phyloP scores from a whole-genome alignment of 1,140 invertebrate genomes.

The Yoshiicerus persimilis region DNA sequence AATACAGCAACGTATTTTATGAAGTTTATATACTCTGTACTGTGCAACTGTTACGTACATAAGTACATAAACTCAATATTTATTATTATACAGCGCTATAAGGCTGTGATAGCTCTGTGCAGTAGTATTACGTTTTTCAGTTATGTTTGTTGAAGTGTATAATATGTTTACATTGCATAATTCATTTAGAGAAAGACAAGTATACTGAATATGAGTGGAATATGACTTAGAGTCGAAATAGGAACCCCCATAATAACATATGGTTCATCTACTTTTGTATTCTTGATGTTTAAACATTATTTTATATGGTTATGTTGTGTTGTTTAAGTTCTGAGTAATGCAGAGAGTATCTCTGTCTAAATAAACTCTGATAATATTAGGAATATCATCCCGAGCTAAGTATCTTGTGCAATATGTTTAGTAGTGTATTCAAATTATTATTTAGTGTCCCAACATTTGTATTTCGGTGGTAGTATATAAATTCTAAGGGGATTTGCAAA shows the following conservation, averaged over 20 bases:
- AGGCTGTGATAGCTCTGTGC: too few relatives aligned
- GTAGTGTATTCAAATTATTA: background rate
- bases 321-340: background rate
- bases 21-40: too few relatives aligned
- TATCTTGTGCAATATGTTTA: background rate
- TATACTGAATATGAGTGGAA: background rate
- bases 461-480: background rate
- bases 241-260: background rate
- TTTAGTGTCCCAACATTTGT: background rate
- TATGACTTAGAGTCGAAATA: background rate
- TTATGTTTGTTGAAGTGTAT: background rate
- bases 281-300: background rate
- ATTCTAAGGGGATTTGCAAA: background rate
- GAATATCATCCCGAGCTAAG: background rate
- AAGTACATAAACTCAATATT: too few relatives aligned
- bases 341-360: background rate
- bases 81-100: too few relatives aligned
- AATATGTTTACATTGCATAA: background rate
- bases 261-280: background rate
- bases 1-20: background rate
- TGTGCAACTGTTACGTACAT: too few relatives aligned
- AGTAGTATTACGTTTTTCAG: too few relatives aligned
- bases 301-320: background rate
- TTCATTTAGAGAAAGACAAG: background rate
- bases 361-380: background rate